Conservation (phyloP, 2,797 vertebrate species). For the Labeo calbasu region DNA sequence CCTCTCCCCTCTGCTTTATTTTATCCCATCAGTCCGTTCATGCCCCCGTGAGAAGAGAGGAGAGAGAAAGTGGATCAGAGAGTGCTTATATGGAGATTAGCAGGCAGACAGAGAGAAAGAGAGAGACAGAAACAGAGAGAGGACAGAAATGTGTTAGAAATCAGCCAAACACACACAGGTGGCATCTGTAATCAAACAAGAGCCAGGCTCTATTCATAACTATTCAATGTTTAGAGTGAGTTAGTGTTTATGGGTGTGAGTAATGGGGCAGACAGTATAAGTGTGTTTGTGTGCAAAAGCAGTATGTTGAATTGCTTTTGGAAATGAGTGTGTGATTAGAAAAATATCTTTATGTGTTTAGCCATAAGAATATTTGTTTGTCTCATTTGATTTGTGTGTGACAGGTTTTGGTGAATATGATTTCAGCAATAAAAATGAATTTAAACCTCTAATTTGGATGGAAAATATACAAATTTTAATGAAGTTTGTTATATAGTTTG, state of each 20-base stretch:
- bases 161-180: conserved; percentile 6
- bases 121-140: not conserved
- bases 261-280: not conserved
- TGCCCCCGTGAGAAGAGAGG: conserved; percentile 14
- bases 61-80: conserved; percentile 23
- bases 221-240: not conserved
- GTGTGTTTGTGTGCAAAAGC: not conserved
- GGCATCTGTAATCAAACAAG: conserved; percentile 16
- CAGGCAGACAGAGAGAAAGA: not conserved
- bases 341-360: not conserved
- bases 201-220: conserved; percentile 3
- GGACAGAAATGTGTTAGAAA: not conserved
- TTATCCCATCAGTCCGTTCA: conserved; percentile 22
- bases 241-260: not conserved
- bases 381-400: not conserved
- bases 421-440: not conserved
- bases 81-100: not conserved
- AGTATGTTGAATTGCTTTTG: not conserved
- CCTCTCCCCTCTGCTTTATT: not conserved
- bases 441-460: not conserved
- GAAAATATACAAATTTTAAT: not conserved
- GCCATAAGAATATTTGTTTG: not conserved
- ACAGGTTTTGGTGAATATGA: not conserved
- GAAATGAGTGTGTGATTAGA: not conserved
- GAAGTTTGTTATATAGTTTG: not conserved